Evolutionary conservation across 2,113 vertebrate genomes (phyloP), one percentile per base, ranked within the genome.

Genomic region (Odontesthes bonariensis): DNA sequence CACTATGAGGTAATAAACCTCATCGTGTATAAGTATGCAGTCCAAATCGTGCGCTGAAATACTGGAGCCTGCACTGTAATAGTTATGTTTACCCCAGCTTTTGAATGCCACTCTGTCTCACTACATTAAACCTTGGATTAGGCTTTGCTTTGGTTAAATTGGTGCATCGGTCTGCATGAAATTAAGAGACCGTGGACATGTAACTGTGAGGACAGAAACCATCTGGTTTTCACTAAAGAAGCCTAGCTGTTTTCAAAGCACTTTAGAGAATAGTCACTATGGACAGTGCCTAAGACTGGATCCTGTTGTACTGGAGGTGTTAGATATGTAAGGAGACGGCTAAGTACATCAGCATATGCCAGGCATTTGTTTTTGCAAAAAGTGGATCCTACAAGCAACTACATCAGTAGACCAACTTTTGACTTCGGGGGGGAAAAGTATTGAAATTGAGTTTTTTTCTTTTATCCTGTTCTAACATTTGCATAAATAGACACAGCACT

Each of bases 221-320:
- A 88, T 81, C 75, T 89, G 88, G 85, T 78, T 33, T 57, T 81
- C 47, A 59, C 69, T 79, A 75, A 72, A 81, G 54, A 59, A 52
- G 77, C 20, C 64, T 85, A 75, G 57, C 46, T 65, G 73, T 84
- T 86, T 82, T 86, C 68, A 85, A 63, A 58, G 75, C 32, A 68
- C 67, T 49, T 81, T 59, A 53, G 35, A 42, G 73, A 56, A 56
- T 42, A 70, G 61, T 63, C 33, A 59, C 20, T 65, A 65, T 78
- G 65, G 73, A 70, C 51, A 52, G 22, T 20, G 22, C 63, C 35
- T 17, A 19, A 61, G 23, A 80, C 67, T 82, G 72, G 65, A 63
- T 78, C 44, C 31, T 75, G 83, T 79, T 81, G 35, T 51, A 64
- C 19, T 54, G 20, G 33, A 52, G 20, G 33, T 58, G 74, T 66